Evolutionary conservation across 2,113 vertebrate genomes (phyloP).

Genomic region (Felis chaus): DNA sequence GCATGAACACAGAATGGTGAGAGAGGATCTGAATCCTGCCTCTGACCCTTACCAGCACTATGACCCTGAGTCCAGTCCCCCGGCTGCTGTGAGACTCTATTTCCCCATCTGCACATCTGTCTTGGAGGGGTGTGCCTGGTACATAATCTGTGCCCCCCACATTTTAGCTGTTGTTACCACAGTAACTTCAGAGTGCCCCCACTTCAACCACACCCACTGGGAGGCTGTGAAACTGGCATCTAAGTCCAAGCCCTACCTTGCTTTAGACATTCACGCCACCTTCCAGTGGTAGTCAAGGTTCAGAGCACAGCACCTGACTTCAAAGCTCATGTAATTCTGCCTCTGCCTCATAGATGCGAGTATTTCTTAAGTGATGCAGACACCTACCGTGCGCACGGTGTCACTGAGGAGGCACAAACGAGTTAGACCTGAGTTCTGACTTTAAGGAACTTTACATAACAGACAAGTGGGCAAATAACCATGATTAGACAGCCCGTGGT

Average conservation of each 20-base stretch:
- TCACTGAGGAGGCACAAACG: fast-evolving
- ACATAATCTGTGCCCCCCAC: no score
- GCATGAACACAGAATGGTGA: background rate
- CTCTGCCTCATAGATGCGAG: background rate
- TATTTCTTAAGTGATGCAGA: background rate
- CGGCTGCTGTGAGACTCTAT: background rate
- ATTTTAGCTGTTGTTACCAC: fast-evolving
- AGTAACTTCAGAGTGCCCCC: background rate
- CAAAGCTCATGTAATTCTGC: background rate
- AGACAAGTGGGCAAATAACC: background rate
- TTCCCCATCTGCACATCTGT: no score
- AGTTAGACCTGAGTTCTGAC: background rate
- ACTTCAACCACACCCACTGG: background rate
- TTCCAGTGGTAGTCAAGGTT: background rate
- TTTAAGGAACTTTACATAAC: background rate
- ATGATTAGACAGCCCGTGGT: fast-evolving
- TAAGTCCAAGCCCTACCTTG: no score
- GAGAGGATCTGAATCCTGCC: background rate
- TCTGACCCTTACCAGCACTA: background rate
- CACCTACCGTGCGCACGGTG: fast-evolving
- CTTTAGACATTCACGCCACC: background rate
- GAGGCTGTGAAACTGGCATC: background rate
- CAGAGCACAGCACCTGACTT: background rate
- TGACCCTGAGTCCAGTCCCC: background rate
- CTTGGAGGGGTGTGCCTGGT: background rate